Percentiles rank a stretch among this genome's conserved stretches.
Evolutionary conservation across 2,113 vertebrate genomes (phyloP).

Genomic region (Gymnocephalus cernua): DNA sequence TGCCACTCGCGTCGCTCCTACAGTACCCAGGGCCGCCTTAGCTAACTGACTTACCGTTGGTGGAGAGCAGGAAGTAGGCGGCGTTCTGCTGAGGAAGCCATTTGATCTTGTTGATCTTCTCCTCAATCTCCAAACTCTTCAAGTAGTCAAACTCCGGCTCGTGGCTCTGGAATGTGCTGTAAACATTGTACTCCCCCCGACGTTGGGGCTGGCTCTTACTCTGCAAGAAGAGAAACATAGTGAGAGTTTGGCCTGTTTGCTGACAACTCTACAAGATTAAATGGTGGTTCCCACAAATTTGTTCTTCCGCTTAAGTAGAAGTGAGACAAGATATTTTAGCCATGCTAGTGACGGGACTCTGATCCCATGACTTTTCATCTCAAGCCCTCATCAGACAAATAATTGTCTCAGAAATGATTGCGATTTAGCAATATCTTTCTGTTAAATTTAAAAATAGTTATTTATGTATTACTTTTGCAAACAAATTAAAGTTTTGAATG

Average conservation of each 20-base stretch:
- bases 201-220: constrained; percentile 96
- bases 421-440: too few species aligned
- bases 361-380: not conserved
- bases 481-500: too few species aligned
- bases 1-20: not conserved
- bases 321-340: not conserved
- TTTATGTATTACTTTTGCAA: too few species aligned
- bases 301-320: not conserved
- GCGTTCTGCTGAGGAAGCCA: constrained; percentile 98
- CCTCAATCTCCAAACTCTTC: constrained; percentile 98
- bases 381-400: too few species aligned
- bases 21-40: not conserved
- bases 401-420: too few species aligned
- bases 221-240: constrained; percentile 74
- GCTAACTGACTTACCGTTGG: constrained; percentile 88
- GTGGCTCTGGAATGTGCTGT: constrained; percentile 99
- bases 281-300: not conserved
- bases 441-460: too few species aligned
- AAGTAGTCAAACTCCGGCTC: constrained; percentile 98
- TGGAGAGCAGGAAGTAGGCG: constrained; percentile 97
- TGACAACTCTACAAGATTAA: not conserved
- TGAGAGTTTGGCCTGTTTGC: not conserved
- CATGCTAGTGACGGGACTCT: not conserved
- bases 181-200: constrained; percentile 97
- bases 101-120: constrained; percentile 99